Evolutionary conservation across 2,888 invertebrate species (phyloP), one percentile per base, ranked within the genome.

Genomic region (Amblyteles armatorius): DNA sequence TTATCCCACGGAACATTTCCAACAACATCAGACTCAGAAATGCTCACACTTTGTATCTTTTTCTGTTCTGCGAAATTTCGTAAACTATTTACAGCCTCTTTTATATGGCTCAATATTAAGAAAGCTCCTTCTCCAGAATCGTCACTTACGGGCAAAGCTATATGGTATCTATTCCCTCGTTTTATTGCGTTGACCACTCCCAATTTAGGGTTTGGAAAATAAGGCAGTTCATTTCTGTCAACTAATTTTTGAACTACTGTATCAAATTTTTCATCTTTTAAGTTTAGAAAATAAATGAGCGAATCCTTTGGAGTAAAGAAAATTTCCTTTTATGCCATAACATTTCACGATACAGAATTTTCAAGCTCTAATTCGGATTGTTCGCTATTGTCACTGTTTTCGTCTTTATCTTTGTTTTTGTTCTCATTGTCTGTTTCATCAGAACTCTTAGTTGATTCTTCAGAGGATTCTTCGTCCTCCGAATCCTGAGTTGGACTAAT

Each of bases 1-100:
- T 52, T 44, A 36, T 76, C 26, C 82, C 76, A 82, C 7, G 74
- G 81, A 1, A 82, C 29, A 9, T 77, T 71, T 16, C 60, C 68
- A 6, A 77, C 36, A 9, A 16, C 44, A 11, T 71, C 71, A 7
- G 76, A 36, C 40, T 77, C 69, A 1, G 82, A 44, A 19, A 82
- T 69, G 22, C 71, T 65, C 0, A 82, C 16, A 65, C 72, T 77
- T 22, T 78, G 48, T 29, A 77, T 71, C 6, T 22, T 29, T 9
- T 76, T 33, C 6, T 78, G 71, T 5, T 16, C 60, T 29, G 40
- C 33, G 5, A 52, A 40, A 48, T 48, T n/a, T 22, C 63, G 19
- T 7, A 77, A 65, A 19, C 60, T 69, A 1, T 7, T 36, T n/a
- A 82, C 26, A 60, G 33, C 60, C 3, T 68, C 36, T 63, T 55